Conservation (phyloP, 1,140 invertebrate species). For the Drosophila mauritiana region DNA sequence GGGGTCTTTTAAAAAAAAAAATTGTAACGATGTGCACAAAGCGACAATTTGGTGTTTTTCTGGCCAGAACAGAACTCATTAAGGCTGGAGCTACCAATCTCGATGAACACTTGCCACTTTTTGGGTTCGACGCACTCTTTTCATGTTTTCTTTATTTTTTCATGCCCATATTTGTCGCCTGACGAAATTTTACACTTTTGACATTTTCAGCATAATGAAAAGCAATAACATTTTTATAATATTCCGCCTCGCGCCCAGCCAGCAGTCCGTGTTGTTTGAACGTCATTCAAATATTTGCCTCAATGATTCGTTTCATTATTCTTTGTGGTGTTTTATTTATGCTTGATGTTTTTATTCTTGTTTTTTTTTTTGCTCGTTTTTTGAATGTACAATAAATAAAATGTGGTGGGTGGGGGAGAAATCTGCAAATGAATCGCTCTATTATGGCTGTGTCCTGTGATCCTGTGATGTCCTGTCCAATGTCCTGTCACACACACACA, state of each 20-base stretch:
- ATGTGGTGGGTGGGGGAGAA: not conserved
- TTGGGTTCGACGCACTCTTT: not conserved
- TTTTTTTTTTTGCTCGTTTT: constrained; percentile 17
- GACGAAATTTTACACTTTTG: constrained; percentile 25
- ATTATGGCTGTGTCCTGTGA: constrained; percentile 49
- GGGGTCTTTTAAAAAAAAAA: not conserved
- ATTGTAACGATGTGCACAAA: not conserved
- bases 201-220: constrained; percentile 55
- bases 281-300: constrained; percentile 66
- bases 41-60: not conserved
- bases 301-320: constrained; percentile 54
- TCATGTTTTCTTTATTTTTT: not conserved
- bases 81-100: not conserved
- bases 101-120: not conserved
- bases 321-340: constrained; percentile 24
- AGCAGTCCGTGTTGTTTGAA: constrained; percentile 21
- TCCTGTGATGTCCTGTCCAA: constrained; percentile 28
- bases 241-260: constrained; percentile 5
- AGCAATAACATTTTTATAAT: constrained; percentile 73
- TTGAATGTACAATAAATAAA: constrained; percentile 32
- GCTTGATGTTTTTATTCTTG: not conserved
- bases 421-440: constrained; percentile 73
- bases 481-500: constrained; percentile 1
- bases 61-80: constrained; percentile 10
- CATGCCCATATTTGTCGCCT: not conserved